These are phyloP conservation scores for Amphiura filiformis DNA, from an alignment of 35 echinoderm and acorn worm genomes.

Conservation along the genomic window DNA sequence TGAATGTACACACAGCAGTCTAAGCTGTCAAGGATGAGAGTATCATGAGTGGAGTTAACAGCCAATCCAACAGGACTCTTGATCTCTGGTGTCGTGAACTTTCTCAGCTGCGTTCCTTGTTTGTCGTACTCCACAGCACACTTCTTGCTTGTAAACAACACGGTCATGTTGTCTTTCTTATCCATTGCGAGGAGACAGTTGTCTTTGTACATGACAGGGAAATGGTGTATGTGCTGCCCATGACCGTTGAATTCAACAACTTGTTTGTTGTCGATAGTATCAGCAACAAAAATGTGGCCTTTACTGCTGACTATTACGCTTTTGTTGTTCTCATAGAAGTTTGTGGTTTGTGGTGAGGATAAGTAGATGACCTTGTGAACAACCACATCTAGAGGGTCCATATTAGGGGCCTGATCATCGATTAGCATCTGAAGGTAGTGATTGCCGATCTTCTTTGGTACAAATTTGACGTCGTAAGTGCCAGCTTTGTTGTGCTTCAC, in stretches of 20 bases:
- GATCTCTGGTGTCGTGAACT: slow-evolving; percentile 36
- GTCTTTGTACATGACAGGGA: slow-evolving; percentile 48
- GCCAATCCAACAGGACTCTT: slow-evolving; percentile 35
- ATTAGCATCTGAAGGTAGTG: slow-evolving; percentile 32
- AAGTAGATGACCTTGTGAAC: slow-evolving; percentile 40
- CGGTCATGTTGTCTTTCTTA: slow-evolving; percentile 36
- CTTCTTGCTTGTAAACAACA: slow-evolving; percentile 43
- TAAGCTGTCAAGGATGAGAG: slow-evolving; percentile 48
- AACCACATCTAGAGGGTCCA: slow-evolving; percentile 18
- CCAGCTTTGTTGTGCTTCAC: slow-evolving; percentile 15
- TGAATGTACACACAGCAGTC: slow-evolving; percentile 41
- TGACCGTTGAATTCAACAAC: slow-evolving; percentile 34
- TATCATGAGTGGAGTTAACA: slow-evolving; percentile 33
- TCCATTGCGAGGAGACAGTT: slow-evolving; percentile 42
- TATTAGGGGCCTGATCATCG: slow-evolving; percentile 20
- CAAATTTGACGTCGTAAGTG: slow-evolving; percentile 35
- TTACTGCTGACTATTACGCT: slow-evolving; percentile 36
- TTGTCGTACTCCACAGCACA: slow-evolving; percentile 32
- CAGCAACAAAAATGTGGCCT: slow-evolving; percentile 51
- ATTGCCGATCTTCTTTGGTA: slow-evolving; percentile 45
- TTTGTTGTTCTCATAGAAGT: slow-evolving; percentile 43
- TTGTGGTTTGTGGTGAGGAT: slow-evolving; percentile 7
- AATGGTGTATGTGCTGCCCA: slow-evolving; percentile 31
- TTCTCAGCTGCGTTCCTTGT: slow-evolving; percentile 21
- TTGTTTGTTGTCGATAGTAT: slow-evolving; percentile 55